Conservation (phyloP, 2,797 vertebrate species). For the Semotilus atromaculatus region DNA sequence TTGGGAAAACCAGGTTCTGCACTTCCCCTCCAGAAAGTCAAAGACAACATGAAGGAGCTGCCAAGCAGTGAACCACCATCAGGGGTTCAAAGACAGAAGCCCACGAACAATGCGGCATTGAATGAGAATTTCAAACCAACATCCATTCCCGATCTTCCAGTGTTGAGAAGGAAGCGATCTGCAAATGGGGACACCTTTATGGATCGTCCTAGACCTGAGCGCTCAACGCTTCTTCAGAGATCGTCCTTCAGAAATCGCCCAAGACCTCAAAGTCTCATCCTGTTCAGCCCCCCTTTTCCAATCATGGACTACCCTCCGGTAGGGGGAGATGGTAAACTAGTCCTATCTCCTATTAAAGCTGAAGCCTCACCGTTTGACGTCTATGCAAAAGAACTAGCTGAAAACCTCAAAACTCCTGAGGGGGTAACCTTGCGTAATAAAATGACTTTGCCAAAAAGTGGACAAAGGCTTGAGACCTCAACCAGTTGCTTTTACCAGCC, state of each 20-base stretch:
- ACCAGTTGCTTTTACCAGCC: conserved; percentile 99
- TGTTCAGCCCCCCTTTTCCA: conserved; percentile 96
- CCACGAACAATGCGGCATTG: conserved; percentile 58
- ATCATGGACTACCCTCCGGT: conserved; percentile 92
- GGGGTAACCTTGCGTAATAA: conserved; percentile 88
- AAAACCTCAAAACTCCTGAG: conserved; percentile 80
- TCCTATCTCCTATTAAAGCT: conserved; percentile 87
- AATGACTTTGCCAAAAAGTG: conserved; percentile 98
- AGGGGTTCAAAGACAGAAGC: conserved; percentile 69
- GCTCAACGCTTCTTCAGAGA: conserved; percentile 83
- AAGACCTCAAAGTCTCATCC: conserved; percentile 95
- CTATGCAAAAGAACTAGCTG: conserved; percentile 82
- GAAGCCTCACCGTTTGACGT: conserved; percentile 78
- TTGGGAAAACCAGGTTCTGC: conserved; percentile 69
- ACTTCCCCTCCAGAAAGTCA: conserved; percentile 72
- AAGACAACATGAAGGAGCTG: conserved; percentile 80
- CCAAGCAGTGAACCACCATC: conserved; percentile 79
- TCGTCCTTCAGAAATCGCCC: conserved; percentile 92
- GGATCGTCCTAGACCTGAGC: conserved; percentile 88
- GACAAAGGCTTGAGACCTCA: conserved; percentile 96
- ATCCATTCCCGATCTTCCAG: conserved; percentile 75
- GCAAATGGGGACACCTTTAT: conserved; percentile 86
- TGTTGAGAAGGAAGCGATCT: conserved; percentile 84
- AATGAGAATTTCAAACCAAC: conserved; percentile 70
- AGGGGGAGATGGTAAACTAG: conserved; percentile 84